Percentiles rank a stretch among this genome's conserved stretches.
Conservation (phyloP, 2,113 vertebrate genomes). For the Carollia perspicillata region DNA sequence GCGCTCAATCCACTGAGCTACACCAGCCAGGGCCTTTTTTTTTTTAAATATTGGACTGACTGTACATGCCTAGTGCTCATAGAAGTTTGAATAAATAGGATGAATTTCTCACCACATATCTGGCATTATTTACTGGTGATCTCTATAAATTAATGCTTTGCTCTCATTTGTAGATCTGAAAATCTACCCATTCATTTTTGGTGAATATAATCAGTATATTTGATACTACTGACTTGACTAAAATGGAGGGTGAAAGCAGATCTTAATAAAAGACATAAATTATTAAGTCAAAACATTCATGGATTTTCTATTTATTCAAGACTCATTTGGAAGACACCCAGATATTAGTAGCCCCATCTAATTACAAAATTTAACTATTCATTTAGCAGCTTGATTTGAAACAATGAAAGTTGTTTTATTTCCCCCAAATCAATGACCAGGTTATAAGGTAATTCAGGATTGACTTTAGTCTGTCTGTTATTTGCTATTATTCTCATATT, state of each 20-base stretch:
- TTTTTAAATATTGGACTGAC: background rate
- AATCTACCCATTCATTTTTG: background rate
- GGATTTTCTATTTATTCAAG: background rate
- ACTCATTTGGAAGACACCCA: background rate
- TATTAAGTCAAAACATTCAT: background rate
- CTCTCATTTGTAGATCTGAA: background rate
- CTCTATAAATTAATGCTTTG: background rate
- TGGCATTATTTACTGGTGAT: background rate
- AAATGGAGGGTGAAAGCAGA: background rate
- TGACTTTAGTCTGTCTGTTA: constrained; percentile 10
- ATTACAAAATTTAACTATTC: constrained; percentile 4
- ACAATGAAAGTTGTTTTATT: background rate
- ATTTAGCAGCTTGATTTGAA: constrained; percentile 33
- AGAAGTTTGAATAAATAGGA: constrained; percentile 11
- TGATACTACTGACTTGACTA: background rate
- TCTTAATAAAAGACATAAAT: constrained; percentile 14
- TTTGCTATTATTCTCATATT: constrained; percentile 17
- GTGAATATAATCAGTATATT: background rate
- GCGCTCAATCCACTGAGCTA: too few relatives aligned
- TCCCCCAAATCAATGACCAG: background rate
- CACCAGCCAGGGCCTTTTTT: too few relatives aligned
- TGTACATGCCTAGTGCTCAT: background rate
- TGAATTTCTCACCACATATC: background rate
- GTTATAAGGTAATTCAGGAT: background rate
- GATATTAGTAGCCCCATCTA: background rate